These are phyloP conservation scores for Morbakka virulenta DNA, from an alignment of 30 jellyfish, hydroid and myxozoan species.

Conservation along the genomic window DNA sequence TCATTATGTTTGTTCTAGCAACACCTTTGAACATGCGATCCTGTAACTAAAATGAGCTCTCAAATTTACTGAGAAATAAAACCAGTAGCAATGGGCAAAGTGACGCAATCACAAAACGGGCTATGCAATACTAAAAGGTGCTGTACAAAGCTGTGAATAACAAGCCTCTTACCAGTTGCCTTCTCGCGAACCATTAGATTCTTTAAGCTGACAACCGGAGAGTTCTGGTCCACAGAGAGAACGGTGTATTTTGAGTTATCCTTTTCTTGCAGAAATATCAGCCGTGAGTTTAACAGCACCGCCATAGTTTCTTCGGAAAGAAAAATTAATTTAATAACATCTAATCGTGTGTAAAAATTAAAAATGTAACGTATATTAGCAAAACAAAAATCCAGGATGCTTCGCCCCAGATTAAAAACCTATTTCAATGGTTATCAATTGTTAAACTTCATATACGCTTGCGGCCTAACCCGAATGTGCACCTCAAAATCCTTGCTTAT, in stretches of 20 bases:
- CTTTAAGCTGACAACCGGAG: constrained; percentile 78
- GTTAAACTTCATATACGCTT: too few species aligned
- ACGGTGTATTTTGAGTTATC: constrained; percentile 69
- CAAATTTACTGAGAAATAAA: too few species aligned
- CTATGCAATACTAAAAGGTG: too few species aligned
- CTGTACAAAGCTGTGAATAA: too few species aligned
- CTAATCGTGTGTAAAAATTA: neutral
- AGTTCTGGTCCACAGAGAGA: constrained; percentile 77
- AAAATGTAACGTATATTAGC: neutral
- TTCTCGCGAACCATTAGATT: constrained; percentile 88
- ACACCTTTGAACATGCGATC: too few species aligned
- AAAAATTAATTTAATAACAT: neutral
- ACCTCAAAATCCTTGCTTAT: too few species aligned
- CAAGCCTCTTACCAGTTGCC: constrained; percentile 89
- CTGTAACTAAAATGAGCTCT: too few species aligned
- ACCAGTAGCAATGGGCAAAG: too few species aligned
- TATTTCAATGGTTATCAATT: too few species aligned
- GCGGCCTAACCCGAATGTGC: too few species aligned
- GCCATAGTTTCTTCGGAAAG: constrained; percentile 70
- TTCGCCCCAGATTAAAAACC: neutral
- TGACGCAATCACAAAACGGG: too few species aligned
- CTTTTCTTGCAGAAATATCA: constrained; percentile 82
- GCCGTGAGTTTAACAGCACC: constrained; percentile 73
- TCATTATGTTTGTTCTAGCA: too few species aligned
- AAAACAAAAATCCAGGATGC: neutral